Base-by-base conservation (phyloP, 1,140 invertebrate species). In the Mycetomoellerius zeteki region DNA sequence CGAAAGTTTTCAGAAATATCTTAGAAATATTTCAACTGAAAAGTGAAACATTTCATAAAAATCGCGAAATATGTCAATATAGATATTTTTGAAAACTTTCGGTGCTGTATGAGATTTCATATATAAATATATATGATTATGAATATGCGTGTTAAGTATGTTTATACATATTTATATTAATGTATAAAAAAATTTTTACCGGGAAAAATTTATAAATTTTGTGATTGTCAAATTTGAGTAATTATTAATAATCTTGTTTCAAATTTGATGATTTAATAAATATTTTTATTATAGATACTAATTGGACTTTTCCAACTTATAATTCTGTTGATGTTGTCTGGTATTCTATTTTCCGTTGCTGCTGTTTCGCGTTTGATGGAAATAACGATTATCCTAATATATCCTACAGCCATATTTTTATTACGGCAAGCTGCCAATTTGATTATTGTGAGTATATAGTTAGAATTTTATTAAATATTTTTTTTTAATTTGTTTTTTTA, bases 381-480 rank as follows among this genome's bases (percentile, higher is more conserved):
- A 77, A 16, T 91, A 7, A 87, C 50, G 16, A 81, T 93, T 65
- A 75, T 33, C 6, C 2, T 92, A 0, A 8, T 87, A 12, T 50
- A 88, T 30, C 93, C 93, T 0, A 19, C 89, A 7, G 72, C 89
- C 8, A 8, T 92, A 16, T 86, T 92, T 12, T n/a, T 92, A 50
- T 30, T 93, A 14, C 86, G 56, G 0, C 86, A 91, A 33, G 78
- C 75, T 2, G 77, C 82, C 1, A 89, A 60, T 89, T 69, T 93
- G 8, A 76, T 91, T 30, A 58, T 89, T 52, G 93, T 93, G 88
- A 93, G 92, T 93, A 81, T 27, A 19, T 14, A 58, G 50, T 56
- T 52, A 33, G 10, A 78, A 24, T 65, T 71, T 67, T 0, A 27
- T n/a, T 16, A 50, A 50, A 58, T 16, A 21, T 43, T 56, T 4